Evolutionary conservation across 2,888 invertebrate species (phyloP).

Genomic region (Hedya salicella): DNA sequence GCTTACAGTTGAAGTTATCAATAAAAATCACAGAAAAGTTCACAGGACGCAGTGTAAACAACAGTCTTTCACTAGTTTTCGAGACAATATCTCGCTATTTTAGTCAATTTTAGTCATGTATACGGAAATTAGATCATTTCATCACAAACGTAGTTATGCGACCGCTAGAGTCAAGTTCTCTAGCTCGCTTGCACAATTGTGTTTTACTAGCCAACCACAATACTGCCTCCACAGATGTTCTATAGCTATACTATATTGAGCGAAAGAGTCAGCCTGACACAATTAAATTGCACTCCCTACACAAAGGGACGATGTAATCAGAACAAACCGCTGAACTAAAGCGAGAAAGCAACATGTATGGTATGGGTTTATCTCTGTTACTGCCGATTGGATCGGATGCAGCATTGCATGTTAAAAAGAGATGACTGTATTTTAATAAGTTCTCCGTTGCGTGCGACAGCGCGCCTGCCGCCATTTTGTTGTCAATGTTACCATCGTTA

Average conservation of each 20-base stretch:
- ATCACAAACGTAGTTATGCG: conserved; percentile 65
- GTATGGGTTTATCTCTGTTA: conserved; percentile 26
- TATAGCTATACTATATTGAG: conserved; percentile 31
- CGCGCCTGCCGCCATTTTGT: conserved; percentile 54
- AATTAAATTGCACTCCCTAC: conserved; percentile 19
- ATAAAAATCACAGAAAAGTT: conserved; percentile 31
- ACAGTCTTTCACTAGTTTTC: conserved; percentile 26
- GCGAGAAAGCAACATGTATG: conserved; percentile 3
- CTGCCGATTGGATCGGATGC: neutral
- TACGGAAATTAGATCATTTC: conserved; percentile 61
- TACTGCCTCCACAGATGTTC: conserved; percentile 26
- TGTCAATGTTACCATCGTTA: conserved; percentile 47
- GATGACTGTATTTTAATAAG: conserved; percentile 2
- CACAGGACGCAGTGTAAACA: conserved; percentile 32
- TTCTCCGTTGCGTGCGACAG: conserved; percentile 36
- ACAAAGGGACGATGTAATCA: neutral
- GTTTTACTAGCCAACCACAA: conserved; percentile 44
- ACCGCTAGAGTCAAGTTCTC: conserved; percentile 67
- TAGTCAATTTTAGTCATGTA: conserved; percentile 38
- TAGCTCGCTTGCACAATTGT: conserved; percentile 49
- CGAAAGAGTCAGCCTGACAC: conserved; percentile 36
- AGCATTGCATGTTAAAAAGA: conserved; percentile 17
- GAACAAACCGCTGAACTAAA: conserved; percentile 6
- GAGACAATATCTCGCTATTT: conserved; percentile 28
- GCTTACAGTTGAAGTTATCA: conserved; percentile 32